Evolutionary conservation across 64 coral and sea anemone species (phyloP).

Genomic region (Hydrozoanthus tunicans): DNA sequence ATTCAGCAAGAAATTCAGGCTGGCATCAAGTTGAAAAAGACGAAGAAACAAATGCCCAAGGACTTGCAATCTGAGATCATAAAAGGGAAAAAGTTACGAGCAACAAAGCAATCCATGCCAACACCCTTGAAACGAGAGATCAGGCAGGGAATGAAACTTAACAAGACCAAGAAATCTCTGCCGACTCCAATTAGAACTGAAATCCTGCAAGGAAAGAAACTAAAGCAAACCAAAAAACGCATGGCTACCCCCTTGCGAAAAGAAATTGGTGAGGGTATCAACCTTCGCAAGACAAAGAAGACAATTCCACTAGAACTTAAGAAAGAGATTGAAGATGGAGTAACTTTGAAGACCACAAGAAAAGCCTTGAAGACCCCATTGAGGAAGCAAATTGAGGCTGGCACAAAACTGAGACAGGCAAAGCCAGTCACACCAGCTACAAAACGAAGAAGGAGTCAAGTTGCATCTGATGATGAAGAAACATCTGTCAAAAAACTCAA

Average conservation of each 20-base stretch:
- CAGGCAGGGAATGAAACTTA: constrained; percentile 52
- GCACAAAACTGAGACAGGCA: constrained; percentile 19
- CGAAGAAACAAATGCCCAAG: constrained; percentile 60
- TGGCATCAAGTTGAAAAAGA: constrained; percentile 59
- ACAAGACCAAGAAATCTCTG: constrained; percentile 69
- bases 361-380: constrained; percentile 18
- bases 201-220: constrained; percentile 55
- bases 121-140: constrained; percentile 74
- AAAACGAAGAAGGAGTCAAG: constrained; percentile 57
- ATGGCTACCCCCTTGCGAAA: constrained; percentile 44
- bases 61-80: constrained; percentile 84
- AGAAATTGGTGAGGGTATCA: constrained; percentile 21
- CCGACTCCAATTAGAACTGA: constrained; percentile 65
- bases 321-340: constrained; percentile 53
- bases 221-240: constrained; percentile 47
- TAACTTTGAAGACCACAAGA: constrained; percentile 46
- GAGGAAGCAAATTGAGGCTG: constrained; percentile 50
- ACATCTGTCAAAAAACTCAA: constrained; percentile 60
- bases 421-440: constrained; percentile 17
- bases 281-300: constrained; percentile 33
- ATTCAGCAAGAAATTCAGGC: constrained; percentile 76
- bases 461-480: constrained; percentile 44
- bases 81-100: constrained; percentile 72
- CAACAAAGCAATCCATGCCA: constrained; percentile 72
- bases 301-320: not conserved